These are phyloP conservation scores for Pangasianodon hypophthalmus DNA, from an alignment of 2,113 vertebrate species.

Conservation along the genomic window DNA sequence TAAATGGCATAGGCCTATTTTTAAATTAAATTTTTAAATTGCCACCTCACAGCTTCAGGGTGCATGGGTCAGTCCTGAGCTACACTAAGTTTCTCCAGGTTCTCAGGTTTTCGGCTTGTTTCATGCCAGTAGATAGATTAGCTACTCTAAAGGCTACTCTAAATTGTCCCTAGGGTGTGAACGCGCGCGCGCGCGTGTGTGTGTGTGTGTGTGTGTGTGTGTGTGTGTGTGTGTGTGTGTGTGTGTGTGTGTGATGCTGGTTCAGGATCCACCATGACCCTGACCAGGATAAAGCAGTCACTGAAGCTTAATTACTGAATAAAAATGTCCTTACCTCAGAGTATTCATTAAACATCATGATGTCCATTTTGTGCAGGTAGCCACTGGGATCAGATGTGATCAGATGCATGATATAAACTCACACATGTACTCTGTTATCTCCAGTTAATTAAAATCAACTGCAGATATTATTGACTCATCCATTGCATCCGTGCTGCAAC, in stretches of 20 bases:
- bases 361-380: constrained; percentile 13
- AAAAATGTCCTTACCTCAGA: background rate
- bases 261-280: background rate
- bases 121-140: background rate
- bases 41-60: background rate
- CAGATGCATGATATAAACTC: constrained; percentile 73
- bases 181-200: too few relatives aligned
- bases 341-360: background rate
- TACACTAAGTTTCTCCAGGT: background rate
- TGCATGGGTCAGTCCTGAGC: background rate
- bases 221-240: background rate
- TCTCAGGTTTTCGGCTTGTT: background rate
- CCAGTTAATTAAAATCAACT: constrained; percentile 80
- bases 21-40: background rate
- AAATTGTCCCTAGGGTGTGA: background rate
- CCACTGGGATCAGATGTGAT: constrained; percentile 4
- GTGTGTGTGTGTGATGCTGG: background rate
- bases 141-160: background rate
- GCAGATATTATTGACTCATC: constrained; percentile 79
- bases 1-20: background rate
- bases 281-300: background rate
- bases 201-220: background rate
- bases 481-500: constrained; percentile 67
- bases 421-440: constrained; percentile 75
- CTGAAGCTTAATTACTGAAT: background rate